Base-by-base conservation (phyloP, 1,140 invertebrate genomes). In the Matsumurasca onukii region DNA sequence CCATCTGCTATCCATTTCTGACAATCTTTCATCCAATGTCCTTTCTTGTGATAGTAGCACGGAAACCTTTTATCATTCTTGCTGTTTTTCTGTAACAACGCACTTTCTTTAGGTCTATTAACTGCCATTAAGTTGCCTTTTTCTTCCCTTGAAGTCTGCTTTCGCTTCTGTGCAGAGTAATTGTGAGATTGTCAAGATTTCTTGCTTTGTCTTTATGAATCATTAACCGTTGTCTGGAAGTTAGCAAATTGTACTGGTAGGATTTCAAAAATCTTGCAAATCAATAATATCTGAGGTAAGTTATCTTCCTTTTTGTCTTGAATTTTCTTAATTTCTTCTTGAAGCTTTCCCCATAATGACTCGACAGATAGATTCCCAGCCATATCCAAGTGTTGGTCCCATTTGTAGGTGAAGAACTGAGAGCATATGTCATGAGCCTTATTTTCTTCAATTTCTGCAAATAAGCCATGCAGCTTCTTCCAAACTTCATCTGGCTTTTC, bases 251-350 rank as follows among this genome's bases (percentile, higher is more conserved):
- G 9, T 45, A 45, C 39, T 45, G 39, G 39, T 45, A 45, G 39
- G 39, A 45, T 45, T 45, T 45, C 39, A 45, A 45, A 45, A 45
- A 45, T 45, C 39, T 45, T 45, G 39, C 39, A 45, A 45, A 45
- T 45, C 39, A 45, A 45, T n/a, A 45, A 45, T 45, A 45, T 45
- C n/a, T 45, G 39, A 45, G 39, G 39, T 45, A 45, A 45, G n/a
- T n/a, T 45, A 45, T 12, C 39, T 45, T 45, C 39, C n/a, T 45
- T 45, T n/a, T 45, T 45, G 39, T 45, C 39, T 12, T 45, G 39
- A 45, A 45, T 45, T 45, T 45, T 45, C 39, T 45, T 45, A 45
- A 45, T 45, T 45, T 45, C 39, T 45, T 45, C 39, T 45, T 45
- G 39, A 45, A 45, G 39, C 39, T 45, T 45, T 45, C 9, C 39